phyloP scores from a whole-genome alignment of 2,113 vertebrate genomes.

The Triplophysa tibetana region DNA sequence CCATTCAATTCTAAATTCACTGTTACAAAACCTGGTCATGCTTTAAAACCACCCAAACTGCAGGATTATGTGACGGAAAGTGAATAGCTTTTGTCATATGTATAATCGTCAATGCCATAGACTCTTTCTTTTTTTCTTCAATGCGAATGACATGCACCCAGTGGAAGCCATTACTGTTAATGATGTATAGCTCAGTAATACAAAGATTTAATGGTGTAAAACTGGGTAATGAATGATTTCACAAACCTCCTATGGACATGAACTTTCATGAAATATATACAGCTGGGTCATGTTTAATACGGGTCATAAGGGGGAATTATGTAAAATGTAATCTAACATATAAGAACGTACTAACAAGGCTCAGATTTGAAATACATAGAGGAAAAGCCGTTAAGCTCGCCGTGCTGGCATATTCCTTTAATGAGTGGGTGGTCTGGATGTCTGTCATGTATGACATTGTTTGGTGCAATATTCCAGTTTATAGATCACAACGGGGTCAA shows the following conservation, averaged over 20 bases:
- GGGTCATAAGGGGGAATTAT: constrained; percentile 11
- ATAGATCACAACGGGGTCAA: neutral
- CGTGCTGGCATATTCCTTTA: neutral
- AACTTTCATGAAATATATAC: constrained; percentile 18
- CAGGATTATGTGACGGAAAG: neutral
- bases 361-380: constrained; percentile 1
- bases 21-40: neutral
- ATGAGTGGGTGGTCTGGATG: neutral
- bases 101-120: constrained; percentile 29
- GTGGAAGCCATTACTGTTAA: constrained; percentile 52
- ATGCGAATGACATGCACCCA: constrained; percentile 35
- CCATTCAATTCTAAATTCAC: too few relatives aligned
- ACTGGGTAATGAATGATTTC: constrained; percentile 34
- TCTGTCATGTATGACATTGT: neutral
- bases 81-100: constrained; percentile 28
- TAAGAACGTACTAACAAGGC: neutral
- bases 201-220: constrained; percentile 32
- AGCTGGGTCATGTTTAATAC: constrained; percentile 11
- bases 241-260: constrained; percentile 20
- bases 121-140: constrained; percentile 34
- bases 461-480: neutral
- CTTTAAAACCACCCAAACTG: neutral
- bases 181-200: constrained; percentile 34
- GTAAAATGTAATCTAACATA: neutral
- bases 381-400: neutral